Conservation (phyloP, 2,113 vertebrate species). For the Grantiella picta region DNA sequence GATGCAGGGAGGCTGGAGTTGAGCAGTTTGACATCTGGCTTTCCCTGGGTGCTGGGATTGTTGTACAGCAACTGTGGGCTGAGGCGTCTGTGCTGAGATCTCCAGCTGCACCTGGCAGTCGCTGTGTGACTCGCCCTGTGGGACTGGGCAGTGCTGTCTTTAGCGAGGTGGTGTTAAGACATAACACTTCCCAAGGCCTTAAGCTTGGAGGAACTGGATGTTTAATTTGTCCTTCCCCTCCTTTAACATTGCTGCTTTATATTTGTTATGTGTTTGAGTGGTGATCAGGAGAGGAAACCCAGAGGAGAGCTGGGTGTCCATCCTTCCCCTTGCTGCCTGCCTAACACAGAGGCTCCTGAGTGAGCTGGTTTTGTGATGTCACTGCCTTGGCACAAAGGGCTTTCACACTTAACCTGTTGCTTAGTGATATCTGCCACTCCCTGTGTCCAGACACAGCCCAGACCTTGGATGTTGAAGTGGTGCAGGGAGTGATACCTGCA, state of each 20-base stretch:
- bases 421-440: rapidly evolving
- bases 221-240: not conserved
- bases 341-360: not conserved
- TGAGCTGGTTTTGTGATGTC: not conserved
- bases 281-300: not conserved
- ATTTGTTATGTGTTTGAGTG: not conserved
- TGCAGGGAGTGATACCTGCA: rapidly evolving
- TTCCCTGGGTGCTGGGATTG: not conserved
- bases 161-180: not conserved
- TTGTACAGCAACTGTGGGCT: not conserved
- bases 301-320: not conserved
- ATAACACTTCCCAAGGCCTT: not conserved
- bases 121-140: not conserved
- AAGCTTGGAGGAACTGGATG: not conserved
- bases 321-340: not conserved
- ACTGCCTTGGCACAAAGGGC: not conserved
- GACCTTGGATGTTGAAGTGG: not conserved
- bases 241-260: not conserved
- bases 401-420: not conserved
- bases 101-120: not conserved
- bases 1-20: not conserved
- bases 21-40: not conserved
- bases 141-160: not conserved
- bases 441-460: not conserved
- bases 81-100: not conserved